Conservation (phyloP, 2,113 vertebrate genomes). For the Scytalopus superciliaris region DNA sequence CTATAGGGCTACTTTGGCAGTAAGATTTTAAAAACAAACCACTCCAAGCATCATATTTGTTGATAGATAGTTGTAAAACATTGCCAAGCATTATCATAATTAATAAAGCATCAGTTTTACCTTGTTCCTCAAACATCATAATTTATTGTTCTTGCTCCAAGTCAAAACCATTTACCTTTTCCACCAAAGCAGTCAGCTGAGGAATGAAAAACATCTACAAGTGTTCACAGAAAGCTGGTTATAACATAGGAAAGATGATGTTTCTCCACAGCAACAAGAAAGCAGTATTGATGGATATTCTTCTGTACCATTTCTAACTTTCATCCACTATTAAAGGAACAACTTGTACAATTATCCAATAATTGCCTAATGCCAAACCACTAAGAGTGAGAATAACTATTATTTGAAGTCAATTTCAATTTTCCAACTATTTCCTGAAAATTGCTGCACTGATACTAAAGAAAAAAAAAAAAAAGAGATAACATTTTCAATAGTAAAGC, state of each 20-base stretch:
- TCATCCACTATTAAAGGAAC: neutral
- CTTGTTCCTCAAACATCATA: neutral
- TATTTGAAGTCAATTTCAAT: neutral
- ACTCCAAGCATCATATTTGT: neutral
- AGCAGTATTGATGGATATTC: neutral
- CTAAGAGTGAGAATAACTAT: neutral
- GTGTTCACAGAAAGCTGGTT: neutral
- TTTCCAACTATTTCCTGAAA: neutral
- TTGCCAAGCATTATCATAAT: neutral
- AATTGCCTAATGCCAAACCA: neutral
- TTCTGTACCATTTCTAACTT: neutral
- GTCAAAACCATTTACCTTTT: neutral
- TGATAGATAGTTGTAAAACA: neutral
- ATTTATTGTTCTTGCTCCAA: neutral
- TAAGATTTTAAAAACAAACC: neutral
- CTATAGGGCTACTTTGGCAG: neutral
- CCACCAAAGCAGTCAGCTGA: neutral
- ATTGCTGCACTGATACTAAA: neutral
- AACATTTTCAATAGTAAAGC: neutral
- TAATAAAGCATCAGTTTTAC: neutral
- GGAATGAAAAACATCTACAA: neutral
- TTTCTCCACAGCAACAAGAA: neutral
- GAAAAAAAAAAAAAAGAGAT: fast-evolving
- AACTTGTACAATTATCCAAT: neutral
- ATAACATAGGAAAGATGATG: neutral